Conservation (phyloP, 2,113 vertebrate genomes). For the Mustela nigripes region DNA sequence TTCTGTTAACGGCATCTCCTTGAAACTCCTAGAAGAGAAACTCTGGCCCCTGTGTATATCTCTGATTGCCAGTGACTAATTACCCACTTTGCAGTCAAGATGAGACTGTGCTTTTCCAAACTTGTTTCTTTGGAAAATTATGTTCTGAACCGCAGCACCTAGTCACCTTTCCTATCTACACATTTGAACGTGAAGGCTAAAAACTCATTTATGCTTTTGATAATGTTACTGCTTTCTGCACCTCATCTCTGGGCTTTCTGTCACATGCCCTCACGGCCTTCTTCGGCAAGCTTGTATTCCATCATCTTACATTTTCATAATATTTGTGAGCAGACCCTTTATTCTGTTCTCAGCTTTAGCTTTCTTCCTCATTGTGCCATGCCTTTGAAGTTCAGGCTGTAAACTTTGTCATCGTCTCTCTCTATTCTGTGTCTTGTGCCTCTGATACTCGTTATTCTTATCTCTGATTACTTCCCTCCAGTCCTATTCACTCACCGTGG, state of each 20-base stretch:
- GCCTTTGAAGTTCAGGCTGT: constrained; percentile 75
- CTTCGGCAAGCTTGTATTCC: constrained; percentile 55
- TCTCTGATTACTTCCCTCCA: constrained; percentile 83
- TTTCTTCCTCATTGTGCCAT: constrained; percentile 74
- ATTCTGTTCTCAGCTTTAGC: constrained; percentile 77
- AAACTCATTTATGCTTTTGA: constrained; percentile 35
- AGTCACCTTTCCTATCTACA: background rate
- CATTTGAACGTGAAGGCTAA: background rate
- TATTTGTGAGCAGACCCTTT: constrained; percentile 59
- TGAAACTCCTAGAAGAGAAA: constrained; percentile 40
- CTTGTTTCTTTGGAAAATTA: constrained; percentile 49
- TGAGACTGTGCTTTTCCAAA: constrained; percentile 19
- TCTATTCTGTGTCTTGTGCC: constrained; percentile 24
- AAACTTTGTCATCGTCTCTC: constrained; percentile 68
- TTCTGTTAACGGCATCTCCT: background rate
- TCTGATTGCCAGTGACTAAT: constrained; percentile 40
- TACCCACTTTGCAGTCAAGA: constrained; percentile 59
- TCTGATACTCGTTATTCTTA: constrained; percentile 77
- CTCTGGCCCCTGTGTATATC: background rate
- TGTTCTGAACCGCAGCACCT: background rate
- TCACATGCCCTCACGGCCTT: background rate
- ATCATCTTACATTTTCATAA: constrained; percentile 58
- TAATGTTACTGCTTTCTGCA: background rate
- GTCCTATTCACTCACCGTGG: constrained; percentile 78
- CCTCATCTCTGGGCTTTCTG: constrained; percentile 26